Base-by-base conservation (phyloP, 2,113 vertebrate genomes). In the Apodemus sylvaticus region DNA sequence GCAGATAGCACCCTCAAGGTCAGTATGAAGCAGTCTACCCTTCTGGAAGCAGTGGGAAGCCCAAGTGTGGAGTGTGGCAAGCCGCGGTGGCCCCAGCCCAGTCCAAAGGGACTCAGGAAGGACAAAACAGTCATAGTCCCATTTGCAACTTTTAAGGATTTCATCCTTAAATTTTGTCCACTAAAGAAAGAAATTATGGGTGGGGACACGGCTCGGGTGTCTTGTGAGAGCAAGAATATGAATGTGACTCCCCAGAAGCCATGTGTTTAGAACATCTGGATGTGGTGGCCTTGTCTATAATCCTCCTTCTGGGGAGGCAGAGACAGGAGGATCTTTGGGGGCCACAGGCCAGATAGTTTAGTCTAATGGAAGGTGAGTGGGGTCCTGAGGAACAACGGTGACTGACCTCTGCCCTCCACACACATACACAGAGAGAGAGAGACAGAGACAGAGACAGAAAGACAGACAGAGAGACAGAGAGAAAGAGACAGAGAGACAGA, bases 21-120 rank as follows among this genome's bases (percentile, higher is more conserved):
- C 70, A 1, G 85, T 42, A 3, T 0, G 36, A 79, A 55, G 55
- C 62, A 94, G 55, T 39, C 19, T 9, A 4, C 14, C 1, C 77
- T 74, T 42, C 6, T 39, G 36, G 94, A 62, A 64, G 10, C 3
- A 3, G 17, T n/a, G 11, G 22, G 31, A 73, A 26, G 19, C 29
- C 58, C 60, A 13, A 36, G 8, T 3, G 1, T 74, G 7, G 20
- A 19, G 8, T 11, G 34, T 5, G 10, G 34, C 4, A 0, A 1
- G 1, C 8, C 5, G 45, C 4, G 1, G 10, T 58, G 3, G 7
- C 26, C 5, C 42, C 74, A 48, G 60, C 20, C 2, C 0, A 12
- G 14, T 45, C 31, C 1, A 5, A 82, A 51, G 48, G 24, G 1
- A 48, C 3, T 42, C 13, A 0, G 48, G 2, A 31, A 45, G 4